phyloP scores from a whole-genome alignment of 2,888 invertebrate genomes.

The Isotomurus palustris region DNA sequence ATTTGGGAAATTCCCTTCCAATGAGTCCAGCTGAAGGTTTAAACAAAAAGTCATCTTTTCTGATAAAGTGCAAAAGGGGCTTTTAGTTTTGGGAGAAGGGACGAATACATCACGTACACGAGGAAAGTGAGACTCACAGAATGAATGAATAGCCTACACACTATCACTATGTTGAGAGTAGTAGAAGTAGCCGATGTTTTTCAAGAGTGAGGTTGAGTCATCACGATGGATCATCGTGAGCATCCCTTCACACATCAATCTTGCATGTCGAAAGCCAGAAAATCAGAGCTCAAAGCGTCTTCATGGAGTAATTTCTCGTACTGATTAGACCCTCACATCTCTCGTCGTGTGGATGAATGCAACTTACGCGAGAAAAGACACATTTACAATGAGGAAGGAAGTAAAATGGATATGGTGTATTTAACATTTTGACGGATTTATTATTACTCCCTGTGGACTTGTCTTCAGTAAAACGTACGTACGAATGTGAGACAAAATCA shows the following conservation, averaged over 20 bases:
- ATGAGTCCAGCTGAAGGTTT: too few species aligned
- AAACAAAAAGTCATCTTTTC: not conserved
- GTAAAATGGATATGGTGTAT: too few species aligned
- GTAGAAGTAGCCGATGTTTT: not conserved
- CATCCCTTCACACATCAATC: constrained; percentile 10
- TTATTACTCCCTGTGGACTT: too few species aligned
- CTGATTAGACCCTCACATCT: not conserved
- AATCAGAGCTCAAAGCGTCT: not conserved
- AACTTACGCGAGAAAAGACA: too few species aligned
- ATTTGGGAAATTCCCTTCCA: too few species aligned
- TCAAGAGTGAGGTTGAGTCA: constrained; percentile 4
- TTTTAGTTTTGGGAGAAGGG: not conserved
- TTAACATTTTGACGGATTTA: too few species aligned
- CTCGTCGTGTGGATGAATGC: not conserved
- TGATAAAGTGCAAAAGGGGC: too few species aligned
- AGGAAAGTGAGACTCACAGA: too few species aligned
- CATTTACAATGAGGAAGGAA: too few species aligned
- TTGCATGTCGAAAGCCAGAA: constrained; percentile 4
- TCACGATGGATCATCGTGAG: constrained; percentile 1
- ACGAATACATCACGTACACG: constrained; percentile 5
- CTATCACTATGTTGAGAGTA: not conserved
- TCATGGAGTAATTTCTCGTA: not conserved
- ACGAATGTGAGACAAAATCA: too few species aligned
- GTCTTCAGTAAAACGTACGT: too few species aligned
- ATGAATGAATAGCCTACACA: constrained; percentile 2